A percentile compares a stretch with the other conserved stretches of the same genome.
Conservation (phyloP, 2,797 vertebrate species). For the Periparus ater region DNA sequence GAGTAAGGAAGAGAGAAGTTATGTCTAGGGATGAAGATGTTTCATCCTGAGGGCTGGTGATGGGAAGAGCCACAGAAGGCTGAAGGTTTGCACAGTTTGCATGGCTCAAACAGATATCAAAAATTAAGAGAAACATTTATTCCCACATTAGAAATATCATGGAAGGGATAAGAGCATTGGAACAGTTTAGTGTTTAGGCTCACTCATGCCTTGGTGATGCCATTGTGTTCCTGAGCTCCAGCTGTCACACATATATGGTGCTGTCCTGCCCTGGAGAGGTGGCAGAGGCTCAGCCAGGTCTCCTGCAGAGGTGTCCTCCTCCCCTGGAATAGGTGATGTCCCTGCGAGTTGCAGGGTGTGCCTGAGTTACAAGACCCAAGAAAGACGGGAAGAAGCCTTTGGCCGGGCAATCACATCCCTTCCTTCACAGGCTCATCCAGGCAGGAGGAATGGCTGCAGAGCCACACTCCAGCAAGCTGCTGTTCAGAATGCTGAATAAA, state of each 20-base stretch:
- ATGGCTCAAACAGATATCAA: neutral
- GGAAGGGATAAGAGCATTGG: neutral
- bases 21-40: neutral
- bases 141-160: neutral
- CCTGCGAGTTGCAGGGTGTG: rapidly evolving
- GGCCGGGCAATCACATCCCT: neutral
- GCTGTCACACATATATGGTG: rapidly evolving
- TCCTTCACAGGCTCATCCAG: neutral
- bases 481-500: neutral
- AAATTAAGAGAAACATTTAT: neutral
- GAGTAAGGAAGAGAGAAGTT: neutral
- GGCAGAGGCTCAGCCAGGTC: neutral
- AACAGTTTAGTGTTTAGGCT: neutral
- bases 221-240: neutral
- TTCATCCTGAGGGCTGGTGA: neutral
- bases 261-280: neutral
- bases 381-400: neutral
- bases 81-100: neutral
- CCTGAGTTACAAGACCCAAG: neutral
- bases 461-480: neutral
- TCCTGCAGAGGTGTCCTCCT: neutral
- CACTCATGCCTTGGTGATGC: neutral
- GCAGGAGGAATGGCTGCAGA: neutral
- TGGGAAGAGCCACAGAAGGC: neutral
- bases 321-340: neutral